phyloP scores from a whole-genome alignment of 2,113 vertebrate genomes.

The Caranx ignobilis region DNA sequence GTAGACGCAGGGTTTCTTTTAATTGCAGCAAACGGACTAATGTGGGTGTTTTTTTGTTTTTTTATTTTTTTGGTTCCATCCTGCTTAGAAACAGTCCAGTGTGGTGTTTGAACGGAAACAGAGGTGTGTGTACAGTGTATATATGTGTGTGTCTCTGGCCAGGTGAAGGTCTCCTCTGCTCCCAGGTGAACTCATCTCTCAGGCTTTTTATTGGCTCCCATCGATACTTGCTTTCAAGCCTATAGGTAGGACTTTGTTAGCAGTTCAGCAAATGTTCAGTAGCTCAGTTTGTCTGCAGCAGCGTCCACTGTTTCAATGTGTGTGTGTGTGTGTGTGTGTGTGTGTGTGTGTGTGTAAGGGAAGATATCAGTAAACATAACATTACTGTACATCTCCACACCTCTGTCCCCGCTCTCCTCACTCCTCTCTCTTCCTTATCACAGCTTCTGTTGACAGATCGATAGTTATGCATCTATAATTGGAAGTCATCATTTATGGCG shows the following conservation, averaged over 20 bases:
- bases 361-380: conserved; percentile 54
- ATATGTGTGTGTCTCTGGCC: conserved; percentile 19
- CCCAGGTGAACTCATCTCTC: conserved; percentile 65
- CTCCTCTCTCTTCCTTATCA: neutral
- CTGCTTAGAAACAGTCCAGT: conserved; percentile 67
- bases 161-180: conserved; percentile 67
- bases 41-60: neutral
- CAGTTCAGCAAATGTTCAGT: conserved; percentile 48
- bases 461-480: conserved; percentile 86
- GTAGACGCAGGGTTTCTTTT: conserved; percentile 27
- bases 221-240: conserved; percentile 31
- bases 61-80: conserved; percentile 33
- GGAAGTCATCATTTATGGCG: conserved; percentile 83
- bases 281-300: conserved; percentile 30
- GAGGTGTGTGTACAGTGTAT: conserved; percentile 5
- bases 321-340: neutral
- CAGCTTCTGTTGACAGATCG: conserved; percentile 80
- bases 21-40: conserved; percentile 30
- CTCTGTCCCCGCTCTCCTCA: neutral
- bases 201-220: conserved; percentile 51
- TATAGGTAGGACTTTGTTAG: conserved; percentile 51
- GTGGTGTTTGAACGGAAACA: conserved; percentile 41
- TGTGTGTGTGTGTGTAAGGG: conserved; percentile 23
- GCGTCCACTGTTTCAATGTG: conserved; percentile 17
- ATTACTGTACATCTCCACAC: conserved; percentile 38